These are phyloP conservation scores for Morus bassanus DNA, from an alignment of 2,797 vertebrate species.

Conservation along the genomic window DNA sequence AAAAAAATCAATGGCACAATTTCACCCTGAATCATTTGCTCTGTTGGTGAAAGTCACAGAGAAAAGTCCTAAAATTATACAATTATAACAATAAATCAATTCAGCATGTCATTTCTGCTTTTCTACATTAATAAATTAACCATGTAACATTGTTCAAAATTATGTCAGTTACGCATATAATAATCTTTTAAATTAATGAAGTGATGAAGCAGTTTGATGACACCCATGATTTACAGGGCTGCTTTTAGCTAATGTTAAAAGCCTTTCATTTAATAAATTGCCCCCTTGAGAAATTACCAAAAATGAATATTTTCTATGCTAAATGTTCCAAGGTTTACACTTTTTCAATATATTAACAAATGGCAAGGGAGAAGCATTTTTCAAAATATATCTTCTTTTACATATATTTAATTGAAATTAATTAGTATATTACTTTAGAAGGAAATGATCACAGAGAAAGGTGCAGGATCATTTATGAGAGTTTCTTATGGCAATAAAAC, in stretches of 20 bases:
- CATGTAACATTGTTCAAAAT: conserved; percentile 91
- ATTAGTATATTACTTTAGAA: conserved; percentile 79
- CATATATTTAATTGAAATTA: conserved; percentile 85
- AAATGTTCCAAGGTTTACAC: conserved; percentile 86
- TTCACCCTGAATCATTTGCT: conserved; percentile 65
- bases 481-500: conserved; percentile 75
- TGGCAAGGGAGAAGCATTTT: conserved; percentile 75
- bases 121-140: conserved; percentile 86
- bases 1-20: background rate
- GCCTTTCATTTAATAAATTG: conserved; percentile 87
- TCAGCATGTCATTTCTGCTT: conserved; percentile 79
- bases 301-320: conserved; percentile 88
- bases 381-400: conserved; percentile 83
- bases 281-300: conserved; percentile 85
- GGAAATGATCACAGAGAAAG: conserved; percentile 72
- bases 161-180: conserved; percentile 89
- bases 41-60: conserved; percentile 76
- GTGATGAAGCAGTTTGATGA: conserved; percentile 87
- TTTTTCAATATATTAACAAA: conserved; percentile 84
- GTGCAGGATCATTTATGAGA: conserved; percentile 74
- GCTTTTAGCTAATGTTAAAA: conserved; percentile 90
- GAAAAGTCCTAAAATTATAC: conserved; percentile 82
- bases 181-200: conserved; percentile 95
- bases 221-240: conserved; percentile 86
- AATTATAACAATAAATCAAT: conserved; percentile 84